Percentiles rank a stretch among this genome's conserved stretches.
Conservation (phyloP, 2,113 vertebrate genomes). For the Todiramphus chloris region DNA sequence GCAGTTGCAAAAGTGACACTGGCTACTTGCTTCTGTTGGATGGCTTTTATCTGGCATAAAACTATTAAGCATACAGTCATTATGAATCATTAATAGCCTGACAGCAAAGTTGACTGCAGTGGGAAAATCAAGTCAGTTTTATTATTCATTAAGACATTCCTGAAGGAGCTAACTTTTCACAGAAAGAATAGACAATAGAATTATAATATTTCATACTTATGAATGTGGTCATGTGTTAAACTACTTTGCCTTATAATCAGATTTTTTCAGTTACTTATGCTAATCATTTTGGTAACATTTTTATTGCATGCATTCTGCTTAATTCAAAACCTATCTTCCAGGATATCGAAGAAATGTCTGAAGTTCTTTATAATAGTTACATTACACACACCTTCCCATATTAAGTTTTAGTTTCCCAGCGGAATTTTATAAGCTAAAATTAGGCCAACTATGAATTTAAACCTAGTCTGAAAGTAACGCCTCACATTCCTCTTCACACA, state of each 20-base stretch:
- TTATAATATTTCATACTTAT: conserved; percentile 76
- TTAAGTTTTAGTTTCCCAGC: conserved; percentile 20
- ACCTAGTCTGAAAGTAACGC: not conserved
- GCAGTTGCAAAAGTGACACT: conserved; percentile 49
- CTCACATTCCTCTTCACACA: not conserved
- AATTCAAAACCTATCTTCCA: conserved; percentile 38
- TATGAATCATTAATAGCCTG: conserved; percentile 83
- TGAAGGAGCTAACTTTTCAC: conserved; percentile 76
- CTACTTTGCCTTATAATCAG: conserved; percentile 64
- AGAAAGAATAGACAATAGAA: conserved; percentile 78
- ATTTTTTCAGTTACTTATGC: conserved; percentile 70
- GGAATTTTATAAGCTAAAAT: conserved; percentile 35
- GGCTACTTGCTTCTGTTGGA: conserved; percentile 70
- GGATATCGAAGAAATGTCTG: not conserved
- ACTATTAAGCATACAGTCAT: conserved; percentile 73
- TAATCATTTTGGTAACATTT: conserved; percentile 67
- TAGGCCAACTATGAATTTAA: not conserved
- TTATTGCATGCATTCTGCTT: conserved; percentile 36
- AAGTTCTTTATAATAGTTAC: not conserved
- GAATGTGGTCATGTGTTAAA: conserved; percentile 72
- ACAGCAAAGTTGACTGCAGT: conserved; percentile 78
- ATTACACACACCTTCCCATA: not conserved
- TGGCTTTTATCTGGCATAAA: conserved; percentile 75
- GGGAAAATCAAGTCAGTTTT: conserved; percentile 81
- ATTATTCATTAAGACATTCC: conserved; percentile 84